Evolutionary conservation across 2,888 invertebrate genomes (phyloP), one percentile per base, ranked within the genome.

Genomic region (Drosophila rubida): DNA sequence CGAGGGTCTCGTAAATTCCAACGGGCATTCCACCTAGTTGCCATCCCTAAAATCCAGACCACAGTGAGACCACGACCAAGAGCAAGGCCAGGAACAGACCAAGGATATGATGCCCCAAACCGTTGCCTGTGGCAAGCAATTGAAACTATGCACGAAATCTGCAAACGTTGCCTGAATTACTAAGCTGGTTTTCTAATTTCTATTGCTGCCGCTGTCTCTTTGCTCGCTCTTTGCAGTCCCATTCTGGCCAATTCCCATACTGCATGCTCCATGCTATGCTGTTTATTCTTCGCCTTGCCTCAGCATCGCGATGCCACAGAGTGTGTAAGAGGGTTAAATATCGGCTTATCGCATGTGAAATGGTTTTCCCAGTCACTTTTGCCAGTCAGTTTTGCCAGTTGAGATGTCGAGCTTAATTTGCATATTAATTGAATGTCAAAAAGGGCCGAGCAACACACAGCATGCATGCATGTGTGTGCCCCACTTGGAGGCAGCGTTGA

Each of bases 391-490:
- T 23, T 59, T 41, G 60, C 53, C 35, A 53, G 46, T 48, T 42
- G 51, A 59, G 54, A 48, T 66, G 55, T 49, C 35, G 32, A 49
- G 62, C 74, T 49, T 57, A 80, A 87, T 85, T 85, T 85, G 83
- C 87, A 85, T 85, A 85, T 85, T 85, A 85, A 85, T 85, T 87
- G 80, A 85, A 85, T 82, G 87, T 78, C 87, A 80, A 85, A 83
- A 85, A 71, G 75, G 66, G 62, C 57, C 60, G 74, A 68, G 64
- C 30, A 70, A 58, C 53, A 25, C 57, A 61, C 8, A 48, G 4
- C 19, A 14, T 67, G 67, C n/a, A n/a, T n/a, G n/a, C n/a, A n/a
- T n/a, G n/a, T n/a, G n/a, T n/a, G n/a, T n/a, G n/a, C n/a, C n/a
- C n/a, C n/a, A n/a, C n/a, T n/a, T n/a, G n/a, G n/a, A n/a, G n/a